Evolutionary conservation across 2,797 vertebrate genomes (phyloP), one percentile per base, ranked within the genome.

Genomic region (Enteromius unitaeniatus): DNA sequence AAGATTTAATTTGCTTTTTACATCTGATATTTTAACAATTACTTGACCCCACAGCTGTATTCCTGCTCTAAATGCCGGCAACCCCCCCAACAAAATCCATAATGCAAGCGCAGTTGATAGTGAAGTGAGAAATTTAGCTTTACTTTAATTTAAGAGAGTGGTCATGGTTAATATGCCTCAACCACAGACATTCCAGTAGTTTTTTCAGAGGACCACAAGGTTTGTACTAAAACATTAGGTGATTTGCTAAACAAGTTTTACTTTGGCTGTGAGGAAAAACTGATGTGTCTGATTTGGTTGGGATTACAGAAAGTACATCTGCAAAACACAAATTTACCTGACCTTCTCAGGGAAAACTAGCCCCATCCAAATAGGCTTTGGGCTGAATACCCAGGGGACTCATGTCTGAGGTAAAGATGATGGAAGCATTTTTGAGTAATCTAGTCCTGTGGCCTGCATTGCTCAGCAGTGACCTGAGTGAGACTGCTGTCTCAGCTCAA

Each of bases 401-500:
- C 19, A 5, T 73, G 68, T 78, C 65, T 76, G 31, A 37, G 74
- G 55, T 49, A 73, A 82, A 53, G 67, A 74, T 60, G 67, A 84
- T 72, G 45, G 73, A 55, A 73, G 78, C 14, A 42, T 78, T 84
- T 81, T 70, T 78, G 42, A 78, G 70, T 51, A 17, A 78, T 78
- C 47, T 49, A 74, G 49, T 67, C 70, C 78, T 68, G 19, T 68
- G 62, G 45, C 81, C 82, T 87, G 74, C 86, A 82, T 67, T 74
- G 60, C 79, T 84, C 86, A 87, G 83, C 86, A 79, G 15, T 81
- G 76, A 84, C 85, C 79, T 70, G 51, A 70, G 75, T 49, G 60
- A 78, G 79, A 82, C 79, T 84, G 81, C 86, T 86, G 82, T 55
- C 78, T 86, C 87, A 88, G 84, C 82, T 86, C 34, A 47, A 82